Evolutionary conservation across 2,888 invertebrate genomes (phyloP).

Genomic region (Mylabris sibirica): DNA sequence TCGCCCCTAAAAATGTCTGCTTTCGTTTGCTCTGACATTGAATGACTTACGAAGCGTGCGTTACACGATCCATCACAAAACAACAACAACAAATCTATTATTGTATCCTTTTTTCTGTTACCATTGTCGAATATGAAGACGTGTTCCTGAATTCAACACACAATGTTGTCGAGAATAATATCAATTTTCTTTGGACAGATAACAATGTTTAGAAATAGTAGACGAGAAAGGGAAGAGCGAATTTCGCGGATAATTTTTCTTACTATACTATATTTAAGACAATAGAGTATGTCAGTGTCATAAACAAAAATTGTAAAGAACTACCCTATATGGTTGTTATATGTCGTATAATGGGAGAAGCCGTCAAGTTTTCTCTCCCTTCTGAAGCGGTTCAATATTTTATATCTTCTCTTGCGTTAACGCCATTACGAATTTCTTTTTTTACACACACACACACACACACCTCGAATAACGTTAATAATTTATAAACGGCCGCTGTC

Average conservation of each 20-base stretch:
- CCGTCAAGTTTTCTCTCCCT: conserved; percentile 32
- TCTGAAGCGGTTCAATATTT: conserved; percentile 33
- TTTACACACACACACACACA: too few species aligned
- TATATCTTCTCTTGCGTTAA: conserved; percentile 25
- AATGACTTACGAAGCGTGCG: neutral
- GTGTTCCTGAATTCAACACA: neutral
- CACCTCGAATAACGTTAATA: conserved; percentile 25
- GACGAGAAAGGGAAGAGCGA: neutral
- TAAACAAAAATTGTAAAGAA: conserved; percentile 41
- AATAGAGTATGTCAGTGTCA: conserved; percentile 50
- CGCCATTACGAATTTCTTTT: conserved; percentile 32
- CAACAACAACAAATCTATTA: conserved; percentile 8
- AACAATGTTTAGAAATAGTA: neutral
- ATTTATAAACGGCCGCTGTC: conserved; percentile 18
- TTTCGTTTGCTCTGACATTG: neutral
- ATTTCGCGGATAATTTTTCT: conserved; percentile 45
- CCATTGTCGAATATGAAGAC: neutral
- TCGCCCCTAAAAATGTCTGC: too few species aligned
- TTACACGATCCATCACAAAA: neutral
- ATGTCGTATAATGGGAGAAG: conserved; percentile 26
- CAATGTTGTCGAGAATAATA: too few species aligned
- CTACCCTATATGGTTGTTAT: too few species aligned
- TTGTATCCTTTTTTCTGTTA: neutral
- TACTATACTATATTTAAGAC: conserved; percentile 41
- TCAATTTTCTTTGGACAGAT: too few species aligned